These are phyloP conservation scores for Greenwoodochromis staneri DNA, from an alignment of 2,113 vertebrate species.

Conservation along the genomic window DNA sequence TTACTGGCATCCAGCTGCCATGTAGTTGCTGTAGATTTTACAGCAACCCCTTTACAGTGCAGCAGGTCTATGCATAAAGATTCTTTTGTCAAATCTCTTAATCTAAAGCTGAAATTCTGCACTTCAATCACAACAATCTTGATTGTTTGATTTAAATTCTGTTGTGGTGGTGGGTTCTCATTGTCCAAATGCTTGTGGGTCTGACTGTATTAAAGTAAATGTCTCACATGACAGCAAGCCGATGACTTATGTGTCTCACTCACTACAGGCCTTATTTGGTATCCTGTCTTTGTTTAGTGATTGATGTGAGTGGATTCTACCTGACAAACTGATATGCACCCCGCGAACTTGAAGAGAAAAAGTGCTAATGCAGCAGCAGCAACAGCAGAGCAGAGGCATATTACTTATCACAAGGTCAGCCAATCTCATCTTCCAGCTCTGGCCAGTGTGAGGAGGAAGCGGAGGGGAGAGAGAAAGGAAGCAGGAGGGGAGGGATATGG, in stretches of 20 bases:
- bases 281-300: background rate
- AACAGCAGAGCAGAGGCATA: constrained; percentile 41
- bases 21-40: background rate
- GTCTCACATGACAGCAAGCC: background rate
- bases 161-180: background rate
- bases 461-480: background rate
- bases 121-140: background rate
- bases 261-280: background rate
- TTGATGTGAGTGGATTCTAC: background rate
- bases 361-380: constrained; percentile 55
- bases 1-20: background rate
- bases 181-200: background rate
- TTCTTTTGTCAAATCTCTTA: background rate
- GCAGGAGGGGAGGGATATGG: background rate
- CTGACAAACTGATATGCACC: constrained; percentile 16
- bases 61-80: background rate
- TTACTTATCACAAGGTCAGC: constrained; percentile 69
- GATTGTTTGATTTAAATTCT: background rate
- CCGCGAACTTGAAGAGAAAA: constrained; percentile 23
- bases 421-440: constrained; percentile 56
- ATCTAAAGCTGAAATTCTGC: background rate
- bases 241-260: background rate
- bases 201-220: background rate
- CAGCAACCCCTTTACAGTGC: background rate
- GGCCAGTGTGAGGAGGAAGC: constrained; percentile 12